These are phyloP conservation scores for Scaptomyza reducta DNA, from an alignment of 2,888 invertebrate genomes.

Conservation along the genomic window DNA sequence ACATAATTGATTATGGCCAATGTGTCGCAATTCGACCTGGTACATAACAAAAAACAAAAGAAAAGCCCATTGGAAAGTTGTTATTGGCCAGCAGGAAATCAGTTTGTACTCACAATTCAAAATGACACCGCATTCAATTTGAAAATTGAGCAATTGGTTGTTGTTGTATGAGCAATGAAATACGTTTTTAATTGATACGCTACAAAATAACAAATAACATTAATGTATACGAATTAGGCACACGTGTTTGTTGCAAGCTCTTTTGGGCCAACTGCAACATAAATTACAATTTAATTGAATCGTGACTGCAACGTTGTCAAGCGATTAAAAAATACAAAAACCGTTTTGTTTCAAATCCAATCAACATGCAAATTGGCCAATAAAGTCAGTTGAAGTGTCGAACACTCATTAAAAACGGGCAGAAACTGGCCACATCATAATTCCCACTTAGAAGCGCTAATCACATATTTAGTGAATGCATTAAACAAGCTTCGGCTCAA, in stretches of 20 bases:
- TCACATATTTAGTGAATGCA: constrained; percentile 43
- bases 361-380: constrained; percentile 68
- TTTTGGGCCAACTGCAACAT: constrained; percentile 41
- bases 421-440: constrained; percentile 29
- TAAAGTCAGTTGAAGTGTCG: constrained; percentile 35
- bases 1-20: constrained; percentile 57
- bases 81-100: constrained; percentile 43
- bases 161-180: constrained; percentile 31
- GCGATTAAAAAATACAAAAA: constrained; percentile 38
- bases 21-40: constrained; percentile 56
- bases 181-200: constrained; percentile 29
- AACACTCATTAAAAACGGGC: constrained; percentile 21
- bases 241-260: constrained; percentile 26
- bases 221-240: constrained; percentile 13
- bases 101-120: constrained; percentile 22
- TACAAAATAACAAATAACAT: constrained; percentile 18
- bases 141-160: constrained; percentile 44
- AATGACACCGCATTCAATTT: constrained; percentile 29
- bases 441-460: constrained; percentile 46
- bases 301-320: constrained; percentile 39
- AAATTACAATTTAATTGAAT: constrained; percentile 56
- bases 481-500: constrained; percentile 43
- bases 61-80: constrained; percentile 58
- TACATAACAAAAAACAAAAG: constrained; percentile 46
- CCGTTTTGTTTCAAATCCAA: constrained; percentile 44